Evolutionary conservation across 2,113 vertebrate genomes (phyloP), one percentile per base, ranked within the genome.

Genomic region (Nothocercus julius): DNA sequence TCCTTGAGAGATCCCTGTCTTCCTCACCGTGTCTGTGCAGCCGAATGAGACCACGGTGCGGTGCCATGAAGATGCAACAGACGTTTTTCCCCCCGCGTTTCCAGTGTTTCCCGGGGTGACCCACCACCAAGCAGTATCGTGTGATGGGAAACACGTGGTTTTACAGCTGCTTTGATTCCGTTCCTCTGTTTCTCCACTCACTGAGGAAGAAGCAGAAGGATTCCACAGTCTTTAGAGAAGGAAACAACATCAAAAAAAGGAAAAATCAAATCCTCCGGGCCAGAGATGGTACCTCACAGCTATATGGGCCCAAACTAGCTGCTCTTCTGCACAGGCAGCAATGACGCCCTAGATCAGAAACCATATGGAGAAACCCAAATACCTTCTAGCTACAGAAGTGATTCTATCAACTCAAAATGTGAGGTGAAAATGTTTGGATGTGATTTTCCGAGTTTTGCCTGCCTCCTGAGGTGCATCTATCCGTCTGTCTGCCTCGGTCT

Each of bases 401-500:
- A 63, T 62, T 56, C 18, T 68, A 36, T 47, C 38, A 58, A 28
- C 51, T 64, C 44, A 66, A n/a, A 62, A 89, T 69, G 34, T 28
- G 74, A 92, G 74, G 44, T 89, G 81, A 78, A 93, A 93, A 87
- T 68, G 9, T 76, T 81, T 78, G 76, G 85, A 62, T 68, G 36
- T 80, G 51, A 75, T 77, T 90, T n/a, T 79, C 61, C 45, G 59
- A 87, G 91, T 76, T 90, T 14, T 67, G 47, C 22, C 53, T 44
- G 9, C 54, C 83, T 90, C 40, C 62, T 76, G 25, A 84, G 88
- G 38, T 64, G 5, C 36, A 32, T 49, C 77, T 89, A 8, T 83
- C 20, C 38, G 4, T 61, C 63, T 89, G n/a, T 66, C 54, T 72
- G 34, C 56, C 20, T 34, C 25, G 30, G 34, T 32, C 49, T 68